Conservation (phyloP, 53 echinoderm and acorn worm genomes). For the Hippasteria phrygiana region DNA sequence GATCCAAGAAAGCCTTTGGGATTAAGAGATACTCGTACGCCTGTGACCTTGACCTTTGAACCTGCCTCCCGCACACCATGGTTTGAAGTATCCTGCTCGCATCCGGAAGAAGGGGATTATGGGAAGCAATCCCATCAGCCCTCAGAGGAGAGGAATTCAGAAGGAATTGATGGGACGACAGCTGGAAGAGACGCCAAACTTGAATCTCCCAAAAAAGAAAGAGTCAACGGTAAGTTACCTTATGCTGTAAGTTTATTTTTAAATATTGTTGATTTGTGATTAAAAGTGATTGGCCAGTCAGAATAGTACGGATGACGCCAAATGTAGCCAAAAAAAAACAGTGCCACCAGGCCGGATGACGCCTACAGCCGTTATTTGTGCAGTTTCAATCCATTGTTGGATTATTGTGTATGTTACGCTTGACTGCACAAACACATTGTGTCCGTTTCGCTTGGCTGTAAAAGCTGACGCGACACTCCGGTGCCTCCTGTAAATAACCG, state of each 20-base stretch:
- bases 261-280: too few relatives aligned
- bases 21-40: not conserved
- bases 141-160: not conserved
- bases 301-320: too few relatives aligned
- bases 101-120: slow-evolving; percentile 39
- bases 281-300: not conserved
- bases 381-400: too few relatives aligned
- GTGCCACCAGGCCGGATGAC: too few relatives aligned
- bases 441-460: too few relatives aligned
- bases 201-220: not conserved
- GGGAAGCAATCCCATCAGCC: slow-evolving; percentile 20
- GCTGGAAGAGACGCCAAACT: not conserved
- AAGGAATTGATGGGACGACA: not conserved
- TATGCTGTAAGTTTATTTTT: too few relatives aligned
- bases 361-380: too few relatives aligned
- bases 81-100: slow-evolving; percentile 61
- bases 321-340: too few relatives aligned
- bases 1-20: slow-evolving; percentile 20
- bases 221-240: slow-evolving; percentile 1
- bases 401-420: too few relatives aligned
- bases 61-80: slow-evolving; percentile 9
- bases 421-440: too few relatives aligned
- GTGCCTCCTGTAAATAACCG: too few relatives aligned
- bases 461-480: too few relatives aligned
- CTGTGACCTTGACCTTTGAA: slow-evolving; percentile 47